Evolutionary conservation across 2,113 vertebrate genomes (phyloP).

Genomic region (Trogon melanurus): DNA sequence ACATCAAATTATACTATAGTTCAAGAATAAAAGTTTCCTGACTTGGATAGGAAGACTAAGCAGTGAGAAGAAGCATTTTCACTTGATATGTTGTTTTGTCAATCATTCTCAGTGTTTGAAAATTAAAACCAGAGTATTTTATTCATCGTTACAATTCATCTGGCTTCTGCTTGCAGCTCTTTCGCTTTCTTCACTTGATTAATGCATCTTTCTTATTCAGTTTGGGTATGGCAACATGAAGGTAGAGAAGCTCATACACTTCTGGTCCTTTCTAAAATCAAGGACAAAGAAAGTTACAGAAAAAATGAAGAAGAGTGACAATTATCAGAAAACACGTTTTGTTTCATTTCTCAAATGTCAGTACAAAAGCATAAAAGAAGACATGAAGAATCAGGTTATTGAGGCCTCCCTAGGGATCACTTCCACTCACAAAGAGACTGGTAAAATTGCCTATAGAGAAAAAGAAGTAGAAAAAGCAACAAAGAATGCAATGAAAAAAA

Average conservation of each 20-base stretch:
- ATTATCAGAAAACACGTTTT: neutral
- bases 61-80: neutral
- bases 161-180: neutral
- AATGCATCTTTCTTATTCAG: neutral
- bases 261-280: neutral
- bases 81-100: neutral
- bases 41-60: neutral
- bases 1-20: neutral
- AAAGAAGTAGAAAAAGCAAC: neutral
- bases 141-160: neutral
- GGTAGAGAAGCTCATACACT: neutral
- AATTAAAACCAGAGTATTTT: neutral
- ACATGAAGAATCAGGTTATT: neutral
- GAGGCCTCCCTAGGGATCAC: neutral
- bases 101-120: neutral
- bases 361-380: neutral
- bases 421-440: neutral
- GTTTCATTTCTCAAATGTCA: neutral
- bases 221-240: neutral
- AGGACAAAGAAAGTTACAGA: neutral
- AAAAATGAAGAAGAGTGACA: neutral
- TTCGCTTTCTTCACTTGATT: neutral
- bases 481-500: neutral
- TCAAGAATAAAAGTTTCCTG: neutral
- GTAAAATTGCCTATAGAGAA: neutral